phyloP scores from a whole-genome alignment of 2,113 vertebrate genomes.

The Carettochelys insculpta region DNA sequence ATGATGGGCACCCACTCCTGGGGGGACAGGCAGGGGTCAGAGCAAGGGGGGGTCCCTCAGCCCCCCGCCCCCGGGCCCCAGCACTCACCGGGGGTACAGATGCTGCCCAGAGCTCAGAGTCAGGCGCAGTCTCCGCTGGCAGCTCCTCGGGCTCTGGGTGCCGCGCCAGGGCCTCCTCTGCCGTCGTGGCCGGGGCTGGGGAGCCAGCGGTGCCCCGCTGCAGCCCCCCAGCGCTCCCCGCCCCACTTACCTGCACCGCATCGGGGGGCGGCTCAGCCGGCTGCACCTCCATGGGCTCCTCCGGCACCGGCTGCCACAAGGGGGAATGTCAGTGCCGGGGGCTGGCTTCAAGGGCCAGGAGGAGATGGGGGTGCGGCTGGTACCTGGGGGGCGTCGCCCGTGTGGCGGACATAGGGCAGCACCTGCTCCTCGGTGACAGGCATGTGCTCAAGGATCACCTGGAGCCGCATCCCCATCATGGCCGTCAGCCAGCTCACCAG shows the following conservation, averaged over 20 bases:
- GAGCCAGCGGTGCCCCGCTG: conserved; percentile 79
- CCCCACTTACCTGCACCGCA: conserved; percentile 61
- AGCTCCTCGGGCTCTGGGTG: conserved; percentile 67
- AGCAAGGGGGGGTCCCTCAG: not conserved
- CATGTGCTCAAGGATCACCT: conserved; percentile 90
- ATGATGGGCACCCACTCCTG: conserved; percentile 96
- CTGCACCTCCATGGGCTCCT: conserved; percentile 75
- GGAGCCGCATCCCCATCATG: conserved; percentile 93
- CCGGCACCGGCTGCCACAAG: conserved; percentile 51
- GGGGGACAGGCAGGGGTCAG: not conserved
- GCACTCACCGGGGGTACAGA: conserved; percentile 87
- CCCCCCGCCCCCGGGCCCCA: not conserved
- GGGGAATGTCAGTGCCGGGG: not conserved
- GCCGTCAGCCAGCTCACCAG: conserved; percentile 93
- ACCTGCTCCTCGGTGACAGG: conserved; percentile 87
- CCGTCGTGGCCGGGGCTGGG: conserved; percentile 89
- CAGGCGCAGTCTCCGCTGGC: conserved; percentile 72
- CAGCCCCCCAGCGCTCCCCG: not conserved
- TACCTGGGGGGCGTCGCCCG: conserved; percentile 67
- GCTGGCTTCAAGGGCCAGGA: too few species aligned
- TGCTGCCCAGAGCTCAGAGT: conserved; percentile 87
- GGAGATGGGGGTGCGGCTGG: too few species aligned
- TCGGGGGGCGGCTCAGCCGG: conserved; percentile 62
- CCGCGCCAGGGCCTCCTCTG: conserved; percentile 88
- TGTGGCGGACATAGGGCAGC: conserved; percentile 81